Base-by-base conservation (phyloP, 2,888 invertebrate species). In the Byasa hedistus region DNA sequence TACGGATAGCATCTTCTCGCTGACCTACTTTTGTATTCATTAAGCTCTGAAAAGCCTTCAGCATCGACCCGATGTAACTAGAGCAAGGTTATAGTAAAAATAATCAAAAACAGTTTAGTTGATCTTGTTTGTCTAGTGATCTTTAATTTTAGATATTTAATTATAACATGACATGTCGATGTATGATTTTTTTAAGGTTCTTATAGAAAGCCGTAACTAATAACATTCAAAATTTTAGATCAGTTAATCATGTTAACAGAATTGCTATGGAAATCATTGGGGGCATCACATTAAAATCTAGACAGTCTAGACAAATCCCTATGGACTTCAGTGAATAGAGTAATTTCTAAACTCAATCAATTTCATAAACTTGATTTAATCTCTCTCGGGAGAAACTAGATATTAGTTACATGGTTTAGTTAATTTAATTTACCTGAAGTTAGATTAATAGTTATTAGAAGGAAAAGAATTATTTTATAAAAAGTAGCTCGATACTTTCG, bases 11-110 rank as follows among this genome's bases (percentile, higher is more conserved):
- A 51, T 44, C 57, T 27, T 44, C 8, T 24, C 19, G 23, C 22
- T n/a, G 63, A 57, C 27, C 63, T 57, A 63, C 57, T 57, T 57
- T 57, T 62, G 39, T 48, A 51, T 48, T 63, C 44, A 63, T 63
- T 63, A 57, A 63, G 27, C 48, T 57, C 48, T 63, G 63, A 57
- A 63, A 63, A 63, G 48, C 57, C 57, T 36, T 63, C 57, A 51
- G 63, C 57, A 56, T 48, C 56, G 63, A 63, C 57, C 56, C 63
- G 63, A 32, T 57, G 54, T 57, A 63, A 24, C 57, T 57, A 22
- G 62, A 55, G 44, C 62, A 56, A 36, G 44, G 39, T 51, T 60
- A 8, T 36, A 62, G 44, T 44, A 44, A 39, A 56, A 62, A 55
- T 23, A 55, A n/a, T 55, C 27, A 24, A 55, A 55, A 55, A 32